These are phyloP conservation scores for Himalopsyche anomala DNA, from an alignment of 2,888 invertebrate genomes.

Conservation along the genomic window DNA sequence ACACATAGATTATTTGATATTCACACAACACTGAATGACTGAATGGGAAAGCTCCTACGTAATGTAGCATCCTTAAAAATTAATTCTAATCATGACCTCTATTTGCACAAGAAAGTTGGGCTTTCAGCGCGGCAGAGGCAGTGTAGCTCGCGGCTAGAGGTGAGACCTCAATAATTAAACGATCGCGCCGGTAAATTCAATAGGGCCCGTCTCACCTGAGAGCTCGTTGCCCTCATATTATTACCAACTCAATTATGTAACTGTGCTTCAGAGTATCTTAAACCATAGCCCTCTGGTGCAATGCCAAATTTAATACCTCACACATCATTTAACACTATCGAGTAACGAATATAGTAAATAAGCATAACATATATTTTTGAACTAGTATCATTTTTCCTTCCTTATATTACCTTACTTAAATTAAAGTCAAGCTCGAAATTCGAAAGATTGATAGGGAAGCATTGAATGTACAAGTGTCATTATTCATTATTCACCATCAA, in stretches of 20 bases:
- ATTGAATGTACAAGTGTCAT: too few relatives aligned
- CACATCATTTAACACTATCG: too few relatives aligned
- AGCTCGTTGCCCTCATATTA: constrained; percentile 15
- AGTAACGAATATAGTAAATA: too few relatives aligned
- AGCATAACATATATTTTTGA: too few relatives aligned
- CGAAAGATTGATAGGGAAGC: too few relatives aligned
- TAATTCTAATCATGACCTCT: constrained; percentile 62
- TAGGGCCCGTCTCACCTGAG: constrained; percentile 44
- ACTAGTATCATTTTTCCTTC: too few relatives aligned
- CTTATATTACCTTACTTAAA: too few relatives aligned
- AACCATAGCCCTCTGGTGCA: not conserved
- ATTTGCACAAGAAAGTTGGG: constrained; percentile 59
- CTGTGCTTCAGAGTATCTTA: constrained; percentile 21
- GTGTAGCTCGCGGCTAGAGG: constrained; percentile 53
- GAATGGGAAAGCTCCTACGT: not conserved
- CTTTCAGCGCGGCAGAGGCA: constrained; percentile 52
- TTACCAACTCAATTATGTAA: constrained; percentile 30
- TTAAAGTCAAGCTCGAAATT: too few relatives aligned
- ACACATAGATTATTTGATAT: not conserved
- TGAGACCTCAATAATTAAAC: constrained; percentile 63
- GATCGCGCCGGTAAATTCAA: constrained; percentile 51
- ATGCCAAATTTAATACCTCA: too few relatives aligned
- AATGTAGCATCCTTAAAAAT: constrained; percentile 55
- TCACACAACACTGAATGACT: not conserved
- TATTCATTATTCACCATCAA: too few relatives aligned